phyloP scores from a whole-genome alignment of 2,113 vertebrate genomes.

The Hydrochoerus hydrochaeris region DNA sequence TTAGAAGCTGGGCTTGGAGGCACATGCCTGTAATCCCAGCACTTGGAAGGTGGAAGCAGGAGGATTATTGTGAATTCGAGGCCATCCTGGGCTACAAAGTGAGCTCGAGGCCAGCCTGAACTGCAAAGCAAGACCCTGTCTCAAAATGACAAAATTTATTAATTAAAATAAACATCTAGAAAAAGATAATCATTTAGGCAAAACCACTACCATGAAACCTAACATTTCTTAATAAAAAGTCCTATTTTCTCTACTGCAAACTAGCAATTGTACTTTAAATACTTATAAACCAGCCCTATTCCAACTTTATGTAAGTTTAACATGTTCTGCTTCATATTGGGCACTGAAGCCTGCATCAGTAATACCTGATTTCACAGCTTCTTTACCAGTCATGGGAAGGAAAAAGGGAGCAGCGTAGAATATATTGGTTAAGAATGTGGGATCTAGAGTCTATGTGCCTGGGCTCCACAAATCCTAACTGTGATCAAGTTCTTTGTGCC shows the following conservation, averaged over 20 bases:
- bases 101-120: too few species aligned
- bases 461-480: neutral
- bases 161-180: neutral
- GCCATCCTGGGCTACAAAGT: too few species aligned
- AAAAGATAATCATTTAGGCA: slow-evolving; percentile 1
- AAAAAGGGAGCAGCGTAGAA: accelerated
- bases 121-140: too few species aligned
- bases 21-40: too few species aligned
- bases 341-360: neutral
- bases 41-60: too few species aligned
- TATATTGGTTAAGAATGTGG: neutral
- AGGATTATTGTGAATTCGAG: too few species aligned
- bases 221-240: slow-evolving; percentile 38
- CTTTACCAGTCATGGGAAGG: neutral
- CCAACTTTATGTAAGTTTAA: neutral
- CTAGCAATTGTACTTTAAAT: neutral
- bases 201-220: slow-evolving; percentile 25
- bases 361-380: neutral
- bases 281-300: neutral
- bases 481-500: neutral
- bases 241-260: slow-evolving; percentile 38
- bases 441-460: neutral
- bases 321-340: neutral
- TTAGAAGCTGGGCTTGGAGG: neutral
- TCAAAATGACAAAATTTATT: too few species aligned